Conservation (phyloP, 1,140 invertebrate genomes). For the Drosophila triauraria region DNA sequence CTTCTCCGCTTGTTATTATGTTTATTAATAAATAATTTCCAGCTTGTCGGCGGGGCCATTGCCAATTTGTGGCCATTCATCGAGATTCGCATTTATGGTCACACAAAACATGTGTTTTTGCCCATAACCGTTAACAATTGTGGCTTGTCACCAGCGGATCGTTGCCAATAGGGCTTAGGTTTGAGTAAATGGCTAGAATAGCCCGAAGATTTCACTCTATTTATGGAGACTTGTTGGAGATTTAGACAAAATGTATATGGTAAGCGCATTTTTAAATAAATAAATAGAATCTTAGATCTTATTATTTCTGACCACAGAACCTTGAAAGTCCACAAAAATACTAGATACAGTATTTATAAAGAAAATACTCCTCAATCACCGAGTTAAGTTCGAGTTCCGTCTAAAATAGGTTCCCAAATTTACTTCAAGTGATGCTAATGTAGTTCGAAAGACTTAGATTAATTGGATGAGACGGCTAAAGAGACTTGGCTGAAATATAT, state of each 20-base stretch:
- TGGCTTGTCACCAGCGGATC: slow-evolving; percentile 37
- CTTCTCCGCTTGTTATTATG: slow-evolving; percentile 53
- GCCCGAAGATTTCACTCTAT: neutral
- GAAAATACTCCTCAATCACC: too few relatives aligned
- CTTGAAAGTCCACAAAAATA: neutral
- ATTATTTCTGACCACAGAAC: neutral
- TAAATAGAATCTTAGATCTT: neutral
- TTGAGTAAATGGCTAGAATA: slow-evolving; percentile 9
- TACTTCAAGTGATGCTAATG: neutral
- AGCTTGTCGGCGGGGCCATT: slow-evolving; percentile 22
- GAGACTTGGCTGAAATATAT: neutral
- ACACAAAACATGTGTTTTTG: slow-evolving; percentile 58
- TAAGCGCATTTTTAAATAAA: neutral
- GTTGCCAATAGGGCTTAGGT: slow-evolving; percentile 1
- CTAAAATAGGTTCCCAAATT: neutral
- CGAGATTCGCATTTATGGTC: slow-evolving; percentile 59
- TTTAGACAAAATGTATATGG: too few relatives aligned
- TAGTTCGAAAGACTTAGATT: neutral
- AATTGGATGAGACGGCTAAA: neutral
- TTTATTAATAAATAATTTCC: slow-evolving; percentile 80
- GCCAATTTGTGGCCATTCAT: slow-evolving; percentile 66
- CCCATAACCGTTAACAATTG: slow-evolving; percentile 49
- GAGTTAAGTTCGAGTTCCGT: too few relatives aligned
- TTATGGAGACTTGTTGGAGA: neutral
- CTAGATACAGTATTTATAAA: neutral